Conservation (phyloP, 2,113 vertebrate species). For the Silurus meridionalis region DNA sequence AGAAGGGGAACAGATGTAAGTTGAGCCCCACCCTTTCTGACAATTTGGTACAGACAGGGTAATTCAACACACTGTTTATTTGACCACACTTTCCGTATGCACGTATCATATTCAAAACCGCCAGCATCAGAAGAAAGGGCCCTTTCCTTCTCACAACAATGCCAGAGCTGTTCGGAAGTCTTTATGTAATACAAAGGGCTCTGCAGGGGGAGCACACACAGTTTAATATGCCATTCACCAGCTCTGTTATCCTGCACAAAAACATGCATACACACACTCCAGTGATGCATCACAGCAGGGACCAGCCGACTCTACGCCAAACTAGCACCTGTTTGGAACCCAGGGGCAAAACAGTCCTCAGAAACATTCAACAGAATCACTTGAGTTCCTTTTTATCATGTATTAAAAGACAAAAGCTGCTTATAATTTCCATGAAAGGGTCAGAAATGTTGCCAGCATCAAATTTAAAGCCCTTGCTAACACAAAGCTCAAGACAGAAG, state of each 20-base stretch:
- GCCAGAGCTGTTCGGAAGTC: slow-evolving; percentile 59
- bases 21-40: slow-evolving; percentile 61
- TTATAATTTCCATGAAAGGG: background rate
- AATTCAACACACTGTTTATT: slow-evolving; percentile 70
- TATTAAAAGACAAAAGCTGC: background rate
- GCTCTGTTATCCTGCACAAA: slow-evolving; percentile 6
- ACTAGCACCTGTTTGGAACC: slow-evolving; percentile 28
- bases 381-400: background rate
- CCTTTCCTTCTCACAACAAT: slow-evolving; percentile 61
- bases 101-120: slow-evolving; percentile 65
- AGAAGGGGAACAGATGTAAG: slow-evolving; percentile 49
- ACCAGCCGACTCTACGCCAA: slow-evolving; percentile 11
- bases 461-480: background rate
- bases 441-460: background rate
- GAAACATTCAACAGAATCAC: background rate
- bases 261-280: slow-evolving; percentile 26
- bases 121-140: slow-evolving; percentile 61
- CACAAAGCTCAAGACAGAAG: background rate
- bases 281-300: slow-evolving; percentile 14
- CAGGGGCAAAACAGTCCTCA: slow-evolving; percentile 5
- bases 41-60: slow-evolving; percentile 66
- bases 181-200: slow-evolving; percentile 60
- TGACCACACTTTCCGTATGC: slow-evolving; percentile 65
- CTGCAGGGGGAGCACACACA: slow-evolving; percentile 37
- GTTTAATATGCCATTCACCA: slow-evolving; percentile 56